Base-by-base conservation (phyloP, 2,797 vertebrate species). In the Nannoperca australis region DNA sequence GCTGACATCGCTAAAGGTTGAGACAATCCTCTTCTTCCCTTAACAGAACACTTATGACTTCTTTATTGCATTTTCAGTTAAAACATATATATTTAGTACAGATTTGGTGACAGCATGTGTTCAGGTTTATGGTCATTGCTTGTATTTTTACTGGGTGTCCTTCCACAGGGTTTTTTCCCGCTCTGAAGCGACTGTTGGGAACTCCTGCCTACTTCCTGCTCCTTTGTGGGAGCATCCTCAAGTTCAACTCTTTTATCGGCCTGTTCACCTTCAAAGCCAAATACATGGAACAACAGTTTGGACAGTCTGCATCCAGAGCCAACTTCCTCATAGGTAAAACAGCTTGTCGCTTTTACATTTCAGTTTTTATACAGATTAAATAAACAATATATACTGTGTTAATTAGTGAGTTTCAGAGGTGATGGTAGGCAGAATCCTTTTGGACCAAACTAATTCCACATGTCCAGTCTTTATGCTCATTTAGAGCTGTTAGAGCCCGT, bases 201-300 rank as follows among this genome's bases (percentile, higher is more conserved):
- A 95, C 91, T 22, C 95, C 95, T 6, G 20, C 86, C 22, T 96
- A 95, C 82, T 91, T 95, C 85, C 82, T 96, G 82, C 84, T 96
- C 45, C 90, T 96, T 22, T 95, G 93, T 74, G 94, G 90, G 38
- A 91, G 54, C 64, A 81, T 95, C 72, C 85, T 96, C 66, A 92
- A 94, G 78, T 95, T 94, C 86, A 96, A 94, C 88, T 91, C 94
- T 62, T 85, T 95, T 22, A 91, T 95, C 1, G 95, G 95, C 59
- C 71, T 95, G 40, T 73, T 95, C 12, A 96, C 95, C 53, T 96
- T 95, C 75, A 95, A 95, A 88, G 92, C 94, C 74, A 96, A 96
- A 86, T 96, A 95, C 84, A 95, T 96, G 88, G 95, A 96, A 69
- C 95, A 96, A 22, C 95, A 96, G 86, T 96, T 96, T 84, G 95